These are phyloP conservation scores for Hoplodrina blanda DNA, from an alignment of 2,888 invertebrate genomes.

Conservation along the genomic window DNA sequence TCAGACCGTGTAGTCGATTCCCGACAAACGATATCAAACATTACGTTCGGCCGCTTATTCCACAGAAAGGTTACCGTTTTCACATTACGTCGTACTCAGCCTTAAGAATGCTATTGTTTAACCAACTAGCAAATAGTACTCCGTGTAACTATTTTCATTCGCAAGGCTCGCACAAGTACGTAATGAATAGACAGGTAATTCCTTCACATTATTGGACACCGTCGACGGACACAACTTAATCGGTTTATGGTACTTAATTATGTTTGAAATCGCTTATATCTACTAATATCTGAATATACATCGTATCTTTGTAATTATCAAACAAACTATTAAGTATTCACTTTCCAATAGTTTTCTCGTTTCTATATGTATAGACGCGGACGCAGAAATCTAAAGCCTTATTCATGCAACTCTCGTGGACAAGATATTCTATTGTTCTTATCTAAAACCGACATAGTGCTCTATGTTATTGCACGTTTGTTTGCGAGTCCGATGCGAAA, in stretches of 20 bases:
- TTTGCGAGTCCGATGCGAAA: slow-evolving; percentile 19
- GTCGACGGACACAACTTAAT: slow-evolving; percentile 41
- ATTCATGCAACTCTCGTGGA: slow-evolving; percentile 27
- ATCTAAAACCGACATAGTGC: slow-evolving; percentile 32
- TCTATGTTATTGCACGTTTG: slow-evolving; percentile 31
- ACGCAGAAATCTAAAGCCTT: slow-evolving; percentile 40
- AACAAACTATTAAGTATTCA: slow-evolving; percentile 54
- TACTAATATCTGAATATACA: slow-evolving; percentile 41
- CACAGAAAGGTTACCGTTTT: slow-evolving; percentile 65
- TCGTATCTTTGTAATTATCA: slow-evolving; percentile 55
- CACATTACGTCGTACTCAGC: slow-evolving; percentile 63
- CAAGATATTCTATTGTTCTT: slow-evolving; percentile 58
- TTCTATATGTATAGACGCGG: slow-evolving; percentile 33
- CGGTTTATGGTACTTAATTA: slow-evolving; percentile 52
- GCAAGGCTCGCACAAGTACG: slow-evolving; percentile 53
- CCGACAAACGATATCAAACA: slow-evolving; percentile 55
- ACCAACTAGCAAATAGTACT: slow-evolving; percentile 58
- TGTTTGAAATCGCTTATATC: slow-evolving; percentile 28
- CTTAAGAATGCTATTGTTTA: slow-evolving; percentile 66
- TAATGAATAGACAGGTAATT: slow-evolving; percentile 41
- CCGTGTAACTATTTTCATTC: slow-evolving; percentile 61
- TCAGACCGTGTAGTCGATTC: slow-evolving; percentile 50
- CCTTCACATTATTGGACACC: slow-evolving; percentile 36
- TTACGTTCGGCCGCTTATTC: slow-evolving; percentile 56
- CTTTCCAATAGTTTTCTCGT: slow-evolving; percentile 60